A percentile compares a stretch with the other conserved stretches of the same genome.
These are phyloP conservation scores for Elgaria multicarinata DNA, from an alignment of 2,113 vertebrate genomes.

Conservation along the genomic window DNA sequence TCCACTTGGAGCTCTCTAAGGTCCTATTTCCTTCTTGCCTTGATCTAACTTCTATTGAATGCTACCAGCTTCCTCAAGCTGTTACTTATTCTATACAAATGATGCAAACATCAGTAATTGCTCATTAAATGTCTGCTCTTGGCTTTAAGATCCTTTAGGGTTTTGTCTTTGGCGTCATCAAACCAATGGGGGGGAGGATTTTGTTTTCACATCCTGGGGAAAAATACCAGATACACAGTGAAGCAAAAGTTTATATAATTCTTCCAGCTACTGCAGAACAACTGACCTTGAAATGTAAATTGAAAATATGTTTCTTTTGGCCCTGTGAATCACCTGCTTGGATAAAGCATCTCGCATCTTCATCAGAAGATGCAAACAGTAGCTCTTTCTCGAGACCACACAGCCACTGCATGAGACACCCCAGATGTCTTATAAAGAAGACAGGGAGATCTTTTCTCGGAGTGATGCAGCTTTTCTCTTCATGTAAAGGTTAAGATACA, in stretches of 20 bases:
- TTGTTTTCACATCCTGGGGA: not conserved
- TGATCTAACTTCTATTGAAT: no score
- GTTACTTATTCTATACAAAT: not conserved
- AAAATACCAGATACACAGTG: not conserved
- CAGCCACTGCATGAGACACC: not conserved
- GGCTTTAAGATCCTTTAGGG: not conserved
- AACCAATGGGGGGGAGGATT: not conserved
- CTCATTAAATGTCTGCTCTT: not conserved
- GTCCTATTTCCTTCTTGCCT: no score
- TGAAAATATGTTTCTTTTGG: not conserved
- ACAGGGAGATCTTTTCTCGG: not conserved
- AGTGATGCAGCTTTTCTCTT: not conserved
- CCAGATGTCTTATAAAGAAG: not conserved
- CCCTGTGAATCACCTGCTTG: not conserved
- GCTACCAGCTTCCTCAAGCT: no score
- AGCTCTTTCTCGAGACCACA: not conserved
- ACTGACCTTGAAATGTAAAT: not conserved
- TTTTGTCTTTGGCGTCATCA: not conserved
- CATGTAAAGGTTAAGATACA: not conserved
- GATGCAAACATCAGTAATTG: not conserved
- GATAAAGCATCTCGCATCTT: not conserved
- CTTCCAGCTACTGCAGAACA: not conserved
- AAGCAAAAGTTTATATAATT: not conserved
- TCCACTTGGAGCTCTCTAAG: no score
- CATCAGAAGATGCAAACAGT: not conserved